phyloP scores from a whole-genome alignment of 2,888 invertebrate genomes.

The Drosophila neoperkinsi region DNA sequence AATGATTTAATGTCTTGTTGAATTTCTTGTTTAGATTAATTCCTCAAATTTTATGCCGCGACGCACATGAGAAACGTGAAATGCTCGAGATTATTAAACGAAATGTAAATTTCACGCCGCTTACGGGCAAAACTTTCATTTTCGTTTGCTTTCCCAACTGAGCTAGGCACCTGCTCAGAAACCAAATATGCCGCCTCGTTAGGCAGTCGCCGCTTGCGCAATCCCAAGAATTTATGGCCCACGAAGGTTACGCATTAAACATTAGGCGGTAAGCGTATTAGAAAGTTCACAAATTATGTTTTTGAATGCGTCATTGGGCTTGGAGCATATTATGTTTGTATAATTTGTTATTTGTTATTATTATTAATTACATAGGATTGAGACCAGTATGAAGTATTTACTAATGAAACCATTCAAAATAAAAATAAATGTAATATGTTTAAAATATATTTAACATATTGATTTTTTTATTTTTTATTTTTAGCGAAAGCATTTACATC shows the following conservation, averaged over 20 bases:
- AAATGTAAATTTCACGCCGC: slow-evolving; percentile 74
- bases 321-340: neutral
- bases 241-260: slow-evolving; percentile 19
- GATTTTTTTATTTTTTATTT: neutral
- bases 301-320: neutral
- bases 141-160: slow-evolving; percentile 75
- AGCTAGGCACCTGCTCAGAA: slow-evolving; percentile 49
- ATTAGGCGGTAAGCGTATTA: slow-evolving; percentile 13
- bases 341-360: neutral
- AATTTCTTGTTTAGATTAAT: slow-evolving; percentile 52
- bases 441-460: neutral
- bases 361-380: neutral
- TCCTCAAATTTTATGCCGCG: slow-evolving; percentile 70
- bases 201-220: slow-evolving; percentile 57
- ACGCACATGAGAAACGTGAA: slow-evolving; percentile 62
- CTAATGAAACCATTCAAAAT: neutral
- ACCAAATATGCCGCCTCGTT: slow-evolving; percentile 54
- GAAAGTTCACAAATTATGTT: slow-evolving; percentile 20
- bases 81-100: slow-evolving; percentile 76
- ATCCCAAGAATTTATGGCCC: slow-evolving; percentile 71
- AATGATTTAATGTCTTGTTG: slow-evolving; percentile 21
- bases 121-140: slow-evolving; percentile 69
- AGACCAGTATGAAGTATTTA: neutral
- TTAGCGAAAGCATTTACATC: neutral
- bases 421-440: neutral